Evolutionary conservation across 2,797 vertebrate genomes (phyloP), one percentile per base, ranked within the genome.

Genomic region (Menidia menidia): DNA sequence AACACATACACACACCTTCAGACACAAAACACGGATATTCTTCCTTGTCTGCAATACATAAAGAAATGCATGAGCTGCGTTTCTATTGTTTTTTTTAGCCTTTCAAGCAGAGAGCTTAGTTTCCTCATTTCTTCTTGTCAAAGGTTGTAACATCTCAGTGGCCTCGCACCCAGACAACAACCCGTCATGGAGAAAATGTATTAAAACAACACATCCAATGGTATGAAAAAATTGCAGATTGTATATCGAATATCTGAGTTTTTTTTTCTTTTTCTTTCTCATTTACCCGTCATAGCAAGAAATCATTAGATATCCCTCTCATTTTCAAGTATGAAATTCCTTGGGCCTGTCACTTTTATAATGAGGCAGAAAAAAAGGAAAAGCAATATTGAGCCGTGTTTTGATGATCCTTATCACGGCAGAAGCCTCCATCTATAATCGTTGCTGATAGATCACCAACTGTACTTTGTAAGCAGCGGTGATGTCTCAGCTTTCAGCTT

Each of bases 31-130:
- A 86, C 51, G 78, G 71, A 82, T 82, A 87, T 83, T 81, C 83
- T 87, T 92, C 88, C 91, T 90, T 84, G 83, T 92, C 90, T 93
- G 92, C 93, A 94, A 93, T 93, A 94, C 92, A 86, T 86, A 69
- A 92, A 93, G 93, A 92, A 94, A 94, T 94, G 94, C 93, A 95
- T 94, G 93, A 93, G 93, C 93, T 93, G 93, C 90, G 43, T 94
- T 94, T 95, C 92, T 83, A 81, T 87, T 82, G 72, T 84, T 90
- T 25, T 90, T 25, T 92, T 76, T 91, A 93, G 87, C 85, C 89
- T 93, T 91, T 91, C 88, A 91, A 92, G 77, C 85, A 74, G 82
- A 92, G 78, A 91, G 86, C 82, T 84, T 82, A 89, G 81, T 90
- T 87, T 90, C 69, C 78, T 90, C 57, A 87, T 87, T 92, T 90